Percentiles rank a stretch among this genome's conserved stretches.
phyloP scores from a whole-genome alignment of 2,888 invertebrate genomes.

The Eupsilia transversa region DNA sequence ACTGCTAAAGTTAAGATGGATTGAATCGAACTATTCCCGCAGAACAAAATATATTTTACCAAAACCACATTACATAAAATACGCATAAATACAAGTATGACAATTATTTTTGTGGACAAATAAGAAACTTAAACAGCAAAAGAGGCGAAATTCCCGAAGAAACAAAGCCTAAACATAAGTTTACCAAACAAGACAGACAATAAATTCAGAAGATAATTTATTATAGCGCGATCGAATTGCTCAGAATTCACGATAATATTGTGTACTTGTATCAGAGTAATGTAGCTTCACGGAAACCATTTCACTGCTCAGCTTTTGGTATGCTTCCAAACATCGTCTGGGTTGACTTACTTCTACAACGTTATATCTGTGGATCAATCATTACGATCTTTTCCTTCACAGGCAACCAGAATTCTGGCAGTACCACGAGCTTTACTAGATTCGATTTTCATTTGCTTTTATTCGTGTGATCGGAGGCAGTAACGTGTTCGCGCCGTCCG shows the following conservation, averaged over 20 bases:
- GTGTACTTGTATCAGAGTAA: conserved; percentile 49
- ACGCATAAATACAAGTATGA: conserved; percentile 2
- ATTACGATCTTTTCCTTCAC: conserved; percentile 48
- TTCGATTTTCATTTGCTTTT: conserved; percentile 18
- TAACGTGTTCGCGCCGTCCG: neutral
- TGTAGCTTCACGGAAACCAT: conserved; percentile 51
- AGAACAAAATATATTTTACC: conserved; percentile 11
- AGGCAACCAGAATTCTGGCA: neutral
- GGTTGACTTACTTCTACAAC: conserved; percentile 10
- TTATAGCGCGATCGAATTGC: conserved; percentile 43
- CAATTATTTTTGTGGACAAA: conserved; percentile 35
- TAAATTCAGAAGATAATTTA: conserved; percentile 58
- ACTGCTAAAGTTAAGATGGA: conserved; percentile 27
- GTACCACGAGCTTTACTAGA: neutral
- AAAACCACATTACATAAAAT: conserved; percentile 20
- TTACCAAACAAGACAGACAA: conserved; percentile 39
- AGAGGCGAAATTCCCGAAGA: conserved; percentile 33
- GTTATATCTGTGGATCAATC: conserved; percentile 40
- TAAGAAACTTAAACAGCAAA: conserved; percentile 45
- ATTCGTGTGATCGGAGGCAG: conserved; percentile 17
- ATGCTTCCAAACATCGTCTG: conserved; percentile 59
- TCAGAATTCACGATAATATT: conserved; percentile 47
- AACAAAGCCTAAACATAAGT: conserved; percentile 49
- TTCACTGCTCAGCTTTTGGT: conserved; percentile 60
- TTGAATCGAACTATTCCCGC: conserved; percentile 18